Evolutionary conservation across 2,113 vertebrate genomes (phyloP).

Genomic region (Panthera uncia): DNA sequence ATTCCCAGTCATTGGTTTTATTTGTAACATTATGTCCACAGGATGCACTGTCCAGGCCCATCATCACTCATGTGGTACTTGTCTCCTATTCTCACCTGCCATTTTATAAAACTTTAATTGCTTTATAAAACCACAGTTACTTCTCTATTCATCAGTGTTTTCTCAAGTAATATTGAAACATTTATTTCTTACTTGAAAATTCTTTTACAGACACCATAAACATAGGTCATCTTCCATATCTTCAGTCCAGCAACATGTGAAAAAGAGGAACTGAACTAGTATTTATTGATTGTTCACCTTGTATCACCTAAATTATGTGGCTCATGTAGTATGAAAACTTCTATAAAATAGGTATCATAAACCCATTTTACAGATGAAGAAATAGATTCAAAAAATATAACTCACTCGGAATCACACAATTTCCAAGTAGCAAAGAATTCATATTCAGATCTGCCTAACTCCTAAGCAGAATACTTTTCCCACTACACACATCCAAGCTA

Average conservation of each 20-base stretch:
- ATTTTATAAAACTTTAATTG: background rate
- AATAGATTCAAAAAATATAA: background rate
- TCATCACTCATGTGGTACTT: background rate
- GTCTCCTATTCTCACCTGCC: background rate
- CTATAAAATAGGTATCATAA: background rate
- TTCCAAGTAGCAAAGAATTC: background rate
- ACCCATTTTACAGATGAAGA: background rate
- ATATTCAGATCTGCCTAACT: background rate
- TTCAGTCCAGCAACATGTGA: background rate
- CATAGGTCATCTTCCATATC: background rate
- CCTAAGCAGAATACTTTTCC: background rate
- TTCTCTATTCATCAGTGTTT: background rate
- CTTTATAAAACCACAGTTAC: background rate
- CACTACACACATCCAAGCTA: background rate
- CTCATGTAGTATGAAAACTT: background rate
- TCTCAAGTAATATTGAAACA: background rate
- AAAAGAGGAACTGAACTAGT: background rate
- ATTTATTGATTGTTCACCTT: background rate
- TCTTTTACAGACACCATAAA: background rate
- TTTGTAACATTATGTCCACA: background rate
- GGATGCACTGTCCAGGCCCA: background rate
- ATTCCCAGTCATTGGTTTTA: background rate
- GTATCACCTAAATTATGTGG: background rate
- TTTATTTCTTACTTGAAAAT: slow-evolving; percentile 27
- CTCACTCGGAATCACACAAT: background rate